Conservation (phyloP, 2,797 vertebrate species). For the Urosaurus nigricauda region DNA sequence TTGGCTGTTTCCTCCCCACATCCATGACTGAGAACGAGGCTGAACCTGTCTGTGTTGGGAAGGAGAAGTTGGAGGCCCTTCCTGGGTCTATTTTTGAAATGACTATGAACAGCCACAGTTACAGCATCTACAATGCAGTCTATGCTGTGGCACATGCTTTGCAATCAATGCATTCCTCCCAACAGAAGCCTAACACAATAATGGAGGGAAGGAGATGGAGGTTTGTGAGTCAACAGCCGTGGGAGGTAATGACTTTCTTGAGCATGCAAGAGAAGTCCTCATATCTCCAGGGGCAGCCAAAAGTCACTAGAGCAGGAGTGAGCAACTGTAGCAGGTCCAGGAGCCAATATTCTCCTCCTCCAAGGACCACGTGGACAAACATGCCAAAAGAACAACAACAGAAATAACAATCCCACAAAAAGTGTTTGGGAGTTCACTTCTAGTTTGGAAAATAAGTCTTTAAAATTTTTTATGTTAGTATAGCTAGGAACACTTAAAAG, state of each 20-base stretch:
- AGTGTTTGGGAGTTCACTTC: too few relatives aligned
- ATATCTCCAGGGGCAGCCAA: too few relatives aligned
- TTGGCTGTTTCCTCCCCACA: background rate
- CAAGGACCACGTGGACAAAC: too few relatives aligned
- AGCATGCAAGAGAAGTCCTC: too few relatives aligned
- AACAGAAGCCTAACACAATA: background rate
- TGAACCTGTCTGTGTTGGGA: background rate
- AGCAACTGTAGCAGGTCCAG: too few relatives aligned
- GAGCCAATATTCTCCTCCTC: too few relatives aligned
- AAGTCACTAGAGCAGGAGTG: too few relatives aligned
- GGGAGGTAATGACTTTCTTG: constrained; percentile 17
- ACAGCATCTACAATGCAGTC: constrained; percentile 19
- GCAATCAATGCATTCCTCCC: background rate
- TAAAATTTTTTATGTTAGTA: too few relatives aligned
- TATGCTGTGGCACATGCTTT: constrained; percentile 9
- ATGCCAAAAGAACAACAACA: too few relatives aligned
- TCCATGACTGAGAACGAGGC: accelerated
- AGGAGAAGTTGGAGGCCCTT: background rate
- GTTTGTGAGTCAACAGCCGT: background rate
- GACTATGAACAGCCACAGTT: constrained; percentile 11
- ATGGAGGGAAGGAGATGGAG: accelerated
- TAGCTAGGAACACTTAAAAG: too few relatives aligned
- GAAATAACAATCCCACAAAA: too few relatives aligned
- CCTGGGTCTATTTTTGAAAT: background rate
- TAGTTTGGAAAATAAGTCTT: too few relatives aligned